These are phyloP conservation scores for Dione juno DNA, from an alignment of 2,888 invertebrate species.

Conservation along the genomic window DNA sequence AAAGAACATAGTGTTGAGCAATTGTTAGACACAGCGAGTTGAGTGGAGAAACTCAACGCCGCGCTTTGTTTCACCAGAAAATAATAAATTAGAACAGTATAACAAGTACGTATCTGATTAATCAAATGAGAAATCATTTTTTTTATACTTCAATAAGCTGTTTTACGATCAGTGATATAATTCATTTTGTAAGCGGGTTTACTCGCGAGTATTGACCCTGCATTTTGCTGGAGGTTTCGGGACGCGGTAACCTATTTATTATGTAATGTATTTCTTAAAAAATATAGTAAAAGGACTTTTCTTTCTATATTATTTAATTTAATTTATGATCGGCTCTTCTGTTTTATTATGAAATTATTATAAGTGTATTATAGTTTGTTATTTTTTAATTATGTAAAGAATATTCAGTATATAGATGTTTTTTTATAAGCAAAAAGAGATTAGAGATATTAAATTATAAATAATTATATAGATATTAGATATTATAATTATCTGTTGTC, in stretches of 20 bases:
- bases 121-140: neutral
- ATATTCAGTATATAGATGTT: no score
- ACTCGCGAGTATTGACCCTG: conserved; percentile 51
- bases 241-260: conserved; percentile 41
- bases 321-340: no score
- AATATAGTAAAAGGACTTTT: no score
- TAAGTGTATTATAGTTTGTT: no score
- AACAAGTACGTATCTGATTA: neutral
- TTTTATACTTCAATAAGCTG: conserved; percentile 9
- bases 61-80: neutral
- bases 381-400: no score
- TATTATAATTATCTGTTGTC: no score
- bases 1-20: neutral
- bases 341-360: no score
- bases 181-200: conserved; percentile 49
- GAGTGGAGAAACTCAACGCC: no score
- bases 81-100: neutral
- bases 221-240: conserved; percentile 50
- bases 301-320: no score
- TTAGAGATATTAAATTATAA: no score
- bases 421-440: no score
- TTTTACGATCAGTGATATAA: conserved; percentile 44
- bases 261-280: neutral
- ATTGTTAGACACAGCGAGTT: neutral
- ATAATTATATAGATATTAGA: no score